A percentile compares a stretch with the other conserved stretches of the same genome.
phyloP scores from a whole-genome alignment of 2,113 vertebrate genomes.

The Jacana jacana region DNA sequence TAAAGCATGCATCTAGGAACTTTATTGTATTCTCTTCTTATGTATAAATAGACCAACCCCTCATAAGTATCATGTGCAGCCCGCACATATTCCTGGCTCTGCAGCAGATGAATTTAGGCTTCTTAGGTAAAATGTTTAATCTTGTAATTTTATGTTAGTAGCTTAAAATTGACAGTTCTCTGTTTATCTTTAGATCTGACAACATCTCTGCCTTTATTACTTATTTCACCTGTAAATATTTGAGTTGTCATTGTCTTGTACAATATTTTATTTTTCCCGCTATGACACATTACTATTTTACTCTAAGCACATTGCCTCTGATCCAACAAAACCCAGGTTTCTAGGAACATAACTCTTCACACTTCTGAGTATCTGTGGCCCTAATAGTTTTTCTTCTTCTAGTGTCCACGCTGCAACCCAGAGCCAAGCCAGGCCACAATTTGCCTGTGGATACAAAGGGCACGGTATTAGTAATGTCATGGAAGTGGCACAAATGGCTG shows the following conservation, averaged over 20 bases:
- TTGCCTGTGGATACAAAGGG: not conserved
- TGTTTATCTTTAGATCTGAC: constrained; percentile 31
- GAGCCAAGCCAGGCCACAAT: not conserved
- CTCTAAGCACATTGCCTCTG: not conserved
- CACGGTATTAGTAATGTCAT: not conserved
- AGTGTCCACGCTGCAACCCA: not conserved
- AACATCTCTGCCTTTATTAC: not conserved
- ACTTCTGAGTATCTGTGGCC: not conserved
- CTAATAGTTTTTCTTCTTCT: not conserved
- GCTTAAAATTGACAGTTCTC: constrained; percentile 15
- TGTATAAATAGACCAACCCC: not conserved
- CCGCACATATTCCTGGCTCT: not conserved
- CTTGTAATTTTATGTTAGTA: constrained; percentile 21
- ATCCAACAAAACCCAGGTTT: not conserved
- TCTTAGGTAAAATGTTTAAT: constrained; percentile 3
- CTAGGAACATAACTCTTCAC: not conserved
- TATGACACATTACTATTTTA: not conserved
- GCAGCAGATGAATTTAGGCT: constrained; percentile 3
- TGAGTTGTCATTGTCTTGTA: not conserved
- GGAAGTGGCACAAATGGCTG: not conserved
- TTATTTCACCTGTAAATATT: constrained; percentile 43
- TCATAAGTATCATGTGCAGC: not conserved
- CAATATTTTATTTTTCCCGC: constrained; percentile 4
- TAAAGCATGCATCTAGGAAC: not conserved
- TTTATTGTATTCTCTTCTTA: not conserved